Conservation (phyloP, 2,888 invertebrate genomes). For the Helleia helle region DNA sequence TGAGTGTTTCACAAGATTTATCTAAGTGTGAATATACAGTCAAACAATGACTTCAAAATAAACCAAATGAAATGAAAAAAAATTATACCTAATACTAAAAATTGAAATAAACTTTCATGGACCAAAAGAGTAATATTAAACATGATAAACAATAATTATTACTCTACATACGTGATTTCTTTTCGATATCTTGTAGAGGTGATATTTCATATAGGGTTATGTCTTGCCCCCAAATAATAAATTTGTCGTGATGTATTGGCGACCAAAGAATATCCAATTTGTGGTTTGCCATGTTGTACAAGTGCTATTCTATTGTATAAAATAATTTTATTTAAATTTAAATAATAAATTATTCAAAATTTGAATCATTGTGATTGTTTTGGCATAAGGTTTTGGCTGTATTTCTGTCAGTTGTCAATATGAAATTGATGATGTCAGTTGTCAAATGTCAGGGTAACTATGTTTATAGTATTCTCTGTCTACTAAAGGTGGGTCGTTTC, state of each 20-base stretch:
- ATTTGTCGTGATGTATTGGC: conserved; percentile 82
- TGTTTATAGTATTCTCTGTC: too few relatives aligned
- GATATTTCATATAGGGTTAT: conserved; percentile 89
- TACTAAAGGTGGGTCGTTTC: too few relatives aligned
- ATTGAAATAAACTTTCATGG: too few relatives aligned
- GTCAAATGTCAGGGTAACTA: not conserved
- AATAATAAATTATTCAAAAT: not conserved
- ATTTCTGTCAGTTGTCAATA: too few relatives aligned
- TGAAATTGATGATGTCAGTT: too few relatives aligned
- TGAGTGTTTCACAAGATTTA: too few relatives aligned
- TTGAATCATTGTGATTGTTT: not conserved
- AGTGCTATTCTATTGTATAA: too few relatives aligned
- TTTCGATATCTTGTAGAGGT: conserved; percentile 72
- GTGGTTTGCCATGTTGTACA: conserved; percentile 48
- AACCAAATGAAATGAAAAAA: too few relatives aligned
- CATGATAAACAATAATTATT: not conserved
- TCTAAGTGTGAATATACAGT: too few relatives aligned
- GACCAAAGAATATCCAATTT: conserved; percentile 92
- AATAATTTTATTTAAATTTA: not conserved
- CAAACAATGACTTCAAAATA: too few relatives aligned
- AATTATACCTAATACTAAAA: too few relatives aligned
- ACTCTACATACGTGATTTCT: conserved; percentile 53
- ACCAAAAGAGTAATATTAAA: too few relatives aligned
- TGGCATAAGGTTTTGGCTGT: not conserved
- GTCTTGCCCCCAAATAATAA: conserved; percentile 93